Conservation (phyloP, 92 coral and sea anemone genomes). For the Porites cylindrica region DNA sequence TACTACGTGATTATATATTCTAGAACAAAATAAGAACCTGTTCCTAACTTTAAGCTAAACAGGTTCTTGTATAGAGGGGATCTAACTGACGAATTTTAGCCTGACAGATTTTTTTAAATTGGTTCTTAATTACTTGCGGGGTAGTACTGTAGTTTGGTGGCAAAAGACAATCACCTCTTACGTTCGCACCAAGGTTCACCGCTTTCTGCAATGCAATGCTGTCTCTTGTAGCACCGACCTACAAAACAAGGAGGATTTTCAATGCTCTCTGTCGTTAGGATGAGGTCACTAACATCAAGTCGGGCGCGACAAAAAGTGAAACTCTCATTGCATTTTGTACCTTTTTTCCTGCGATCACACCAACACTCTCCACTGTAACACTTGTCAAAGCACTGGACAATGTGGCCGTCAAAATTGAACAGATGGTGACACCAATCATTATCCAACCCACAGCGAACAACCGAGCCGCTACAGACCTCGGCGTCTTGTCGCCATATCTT, state of each 20-base stretch:
- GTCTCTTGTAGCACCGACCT: conserved; percentile 30
- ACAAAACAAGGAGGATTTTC: background rate
- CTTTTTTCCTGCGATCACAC: conserved; percentile 7
- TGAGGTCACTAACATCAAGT: too few species aligned
- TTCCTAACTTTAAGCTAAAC: too few species aligned
- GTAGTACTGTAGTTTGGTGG: too few species aligned
- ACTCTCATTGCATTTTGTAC: too few species aligned
- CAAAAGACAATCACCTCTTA: background rate
- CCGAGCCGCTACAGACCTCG: conserved; percentile 6
- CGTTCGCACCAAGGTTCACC: conserved; percentile 14
- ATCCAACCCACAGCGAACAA: conserved; percentile 45
- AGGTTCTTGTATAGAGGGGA: too few species aligned
- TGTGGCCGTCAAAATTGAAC: conserved; percentile 37
- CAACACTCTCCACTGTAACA: conserved; percentile 14
- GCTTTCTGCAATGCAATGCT: conserved; percentile 42
- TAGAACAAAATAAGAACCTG: too few species aligned
- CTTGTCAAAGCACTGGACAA: conserved; percentile 37
- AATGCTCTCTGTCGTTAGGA: too few species aligned
- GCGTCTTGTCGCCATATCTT: conserved; percentile 51
- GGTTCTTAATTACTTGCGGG: too few species aligned
- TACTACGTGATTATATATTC: too few species aligned
- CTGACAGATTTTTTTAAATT: too few species aligned
- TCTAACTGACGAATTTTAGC: too few species aligned
- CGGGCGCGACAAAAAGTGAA: too few species aligned
- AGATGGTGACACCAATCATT: conserved; percentile 20